A percentile compares a stretch with the other conserved stretches of the same genome.
phyloP scores from a whole-genome alignment of 2,797 vertebrate species.

The Hoplostethus mediterraneus region DNA sequence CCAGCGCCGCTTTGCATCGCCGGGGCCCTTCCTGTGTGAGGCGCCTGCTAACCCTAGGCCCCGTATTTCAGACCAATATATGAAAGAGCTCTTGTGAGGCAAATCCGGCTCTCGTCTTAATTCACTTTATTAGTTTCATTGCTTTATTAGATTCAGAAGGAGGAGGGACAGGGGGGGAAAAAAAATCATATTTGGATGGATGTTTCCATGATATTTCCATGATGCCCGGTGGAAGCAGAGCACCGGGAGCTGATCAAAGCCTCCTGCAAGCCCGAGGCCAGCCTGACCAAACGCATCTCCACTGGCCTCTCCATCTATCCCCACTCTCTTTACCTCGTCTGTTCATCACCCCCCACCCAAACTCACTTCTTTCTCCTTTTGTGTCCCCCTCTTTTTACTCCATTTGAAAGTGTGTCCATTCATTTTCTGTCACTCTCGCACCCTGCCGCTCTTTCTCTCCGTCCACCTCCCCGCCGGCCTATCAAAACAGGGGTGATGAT shows the following conservation, averaged over 20 bases:
- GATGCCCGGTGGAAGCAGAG: constrained; percentile 15
- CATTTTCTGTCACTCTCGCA: constrained; percentile 22
- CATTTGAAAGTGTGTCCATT: background rate
- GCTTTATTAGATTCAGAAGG: constrained; percentile 66
- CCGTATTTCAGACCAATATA: constrained; percentile 26
- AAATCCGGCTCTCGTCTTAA: constrained; percentile 51
- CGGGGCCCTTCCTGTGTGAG: constrained; percentile 61
- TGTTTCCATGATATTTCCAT: too few species aligned
- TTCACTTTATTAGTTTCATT: constrained; percentile 61
- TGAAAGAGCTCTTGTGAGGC: constrained; percentile 53
- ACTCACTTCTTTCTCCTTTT: constrained; percentile 11
- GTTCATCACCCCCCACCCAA: background rate
- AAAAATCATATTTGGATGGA: too few species aligned
- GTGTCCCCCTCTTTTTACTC: constrained; percentile 24
- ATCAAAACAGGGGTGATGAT: constrained; percentile 78
- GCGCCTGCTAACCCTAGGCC: constrained; percentile 22
- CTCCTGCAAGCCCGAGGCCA: constrained; percentile 18
- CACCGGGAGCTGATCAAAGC: constrained; percentile 44
- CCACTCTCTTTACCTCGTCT: constrained; percentile 39
- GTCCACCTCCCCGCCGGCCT: constrained; percentile 65
- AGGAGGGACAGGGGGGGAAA: constrained; percentile 13
- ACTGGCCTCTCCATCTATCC: background rate
- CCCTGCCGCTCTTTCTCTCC: constrained; percentile 23
- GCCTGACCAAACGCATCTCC: constrained; percentile 15
- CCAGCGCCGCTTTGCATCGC: constrained; percentile 7